These are phyloP conservation scores for Papilio helenus DNA, from an alignment of 1,140 invertebrate species.

Conservation along the genomic window DNA sequence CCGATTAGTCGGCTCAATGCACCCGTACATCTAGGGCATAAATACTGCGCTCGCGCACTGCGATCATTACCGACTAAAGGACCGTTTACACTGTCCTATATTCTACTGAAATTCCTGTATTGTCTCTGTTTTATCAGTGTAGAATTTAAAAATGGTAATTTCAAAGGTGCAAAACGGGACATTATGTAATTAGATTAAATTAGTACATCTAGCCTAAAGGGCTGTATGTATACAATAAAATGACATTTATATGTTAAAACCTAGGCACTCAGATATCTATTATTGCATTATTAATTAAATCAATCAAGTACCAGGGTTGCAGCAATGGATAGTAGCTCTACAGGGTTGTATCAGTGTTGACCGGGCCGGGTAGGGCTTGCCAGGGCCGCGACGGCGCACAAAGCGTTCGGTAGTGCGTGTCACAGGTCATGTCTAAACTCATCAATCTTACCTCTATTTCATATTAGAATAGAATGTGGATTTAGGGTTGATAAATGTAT, in stretches of 20 bases:
- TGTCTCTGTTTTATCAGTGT: too few species aligned
- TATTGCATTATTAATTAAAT: not conserved
- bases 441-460: constrained; percentile 80
- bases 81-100: not conserved
- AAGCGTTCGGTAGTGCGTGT: constrained; percentile 78
- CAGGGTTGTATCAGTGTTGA: constrained; percentile 53
- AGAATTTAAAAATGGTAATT: too few species aligned
- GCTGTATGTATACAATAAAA: too few species aligned
- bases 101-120: not conserved
- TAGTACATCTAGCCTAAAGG: too few species aligned
- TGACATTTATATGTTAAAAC: too few species aligned
- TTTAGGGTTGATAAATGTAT: constrained; percentile 18
- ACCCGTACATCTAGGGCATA: constrained; percentile 57
- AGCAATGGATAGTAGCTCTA: constrained; percentile 40
- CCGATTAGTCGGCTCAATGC: constrained; percentile 68
- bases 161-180: too few species aligned
- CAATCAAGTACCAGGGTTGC: constrained; percentile 1
- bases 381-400: constrained; percentile 45
- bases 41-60: constrained; percentile 48
- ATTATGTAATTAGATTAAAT: too few species aligned
- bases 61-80: constrained; percentile 46
- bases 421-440: constrained; percentile 78
- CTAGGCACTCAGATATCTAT: not conserved
- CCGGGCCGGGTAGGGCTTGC: constrained; percentile 51
- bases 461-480: constrained; percentile 69